phyloP scores from a whole-genome alignment of 2,113 vertebrate genomes.

The Crotophaga sulcirostris region DNA sequence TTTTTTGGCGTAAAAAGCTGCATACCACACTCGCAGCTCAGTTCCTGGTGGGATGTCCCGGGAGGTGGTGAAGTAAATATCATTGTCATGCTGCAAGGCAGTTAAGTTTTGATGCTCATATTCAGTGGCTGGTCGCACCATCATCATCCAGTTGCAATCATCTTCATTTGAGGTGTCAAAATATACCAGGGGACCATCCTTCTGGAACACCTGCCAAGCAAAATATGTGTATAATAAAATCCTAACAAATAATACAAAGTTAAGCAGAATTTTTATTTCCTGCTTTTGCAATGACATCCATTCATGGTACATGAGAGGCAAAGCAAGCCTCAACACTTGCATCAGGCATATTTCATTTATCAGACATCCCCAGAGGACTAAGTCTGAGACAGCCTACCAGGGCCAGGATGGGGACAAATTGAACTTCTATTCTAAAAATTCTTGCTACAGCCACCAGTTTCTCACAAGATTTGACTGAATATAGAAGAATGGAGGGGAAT shows the following conservation, averaged over 20 bases:
- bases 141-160: slow-evolving; percentile 99
- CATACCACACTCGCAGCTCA: slow-evolving; percentile 97
- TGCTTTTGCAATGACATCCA: not conserved
- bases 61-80: slow-evolving; percentile 95
- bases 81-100: slow-evolving; percentile 91
- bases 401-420: not conserved
- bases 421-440: not conserved
- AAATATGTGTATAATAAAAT: not conserved
- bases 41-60: slow-evolving; percentile 89
- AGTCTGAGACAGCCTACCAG: not conserved
- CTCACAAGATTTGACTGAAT: not conserved
- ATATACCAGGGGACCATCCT: slow-evolving; percentile 82
- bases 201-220: slow-evolving; percentile 87
- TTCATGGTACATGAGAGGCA: not conserved
- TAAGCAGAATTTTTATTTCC: not conserved
- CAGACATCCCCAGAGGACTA: not conserved
- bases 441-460: not conserved
- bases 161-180: slow-evolving; percentile 93
- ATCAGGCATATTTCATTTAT: not conserved
- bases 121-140: slow-evolving; percentile 89
- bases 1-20: slow-evolving; percentile 97
- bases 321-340: not conserved
- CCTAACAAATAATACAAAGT: not conserved
- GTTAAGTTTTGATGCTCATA: slow-evolving; percentile 93
- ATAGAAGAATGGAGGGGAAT: not conserved